Evolutionary conservation across 2,797 vertebrate species (phyloP).

Genomic region (Argya squamiceps): DNA sequence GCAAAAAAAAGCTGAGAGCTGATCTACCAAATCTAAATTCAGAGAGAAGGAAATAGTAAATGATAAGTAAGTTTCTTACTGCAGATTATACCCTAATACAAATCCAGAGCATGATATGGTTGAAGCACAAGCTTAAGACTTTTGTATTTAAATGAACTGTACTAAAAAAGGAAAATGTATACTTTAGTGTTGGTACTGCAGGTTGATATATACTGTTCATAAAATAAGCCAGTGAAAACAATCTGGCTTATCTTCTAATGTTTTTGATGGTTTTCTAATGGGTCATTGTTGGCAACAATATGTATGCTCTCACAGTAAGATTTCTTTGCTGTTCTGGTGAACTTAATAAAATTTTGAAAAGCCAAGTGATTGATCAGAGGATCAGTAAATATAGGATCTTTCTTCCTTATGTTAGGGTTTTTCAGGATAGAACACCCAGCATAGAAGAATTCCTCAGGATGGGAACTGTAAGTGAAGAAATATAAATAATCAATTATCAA

Average conservation of each 20-base stretch:
- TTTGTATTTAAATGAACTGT: not conserved
- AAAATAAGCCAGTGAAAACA: not conserved
- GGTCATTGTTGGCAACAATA: not conserved
- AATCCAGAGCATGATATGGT: not conserved
- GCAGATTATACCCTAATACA: not conserved
- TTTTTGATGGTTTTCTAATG: not conserved
- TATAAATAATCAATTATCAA: not conserved
- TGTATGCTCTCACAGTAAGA: not conserved
- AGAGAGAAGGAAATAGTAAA: not conserved
- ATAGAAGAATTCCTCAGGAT: not conserved
- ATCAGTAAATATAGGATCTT: not conserved
- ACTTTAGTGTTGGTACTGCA: not conserved
- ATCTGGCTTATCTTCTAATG: not conserved
- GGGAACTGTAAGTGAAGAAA: not conserved
- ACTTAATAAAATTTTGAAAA: not conserved
- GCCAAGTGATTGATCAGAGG: not conserved
- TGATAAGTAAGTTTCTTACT: not conserved
- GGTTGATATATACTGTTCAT: not conserved
- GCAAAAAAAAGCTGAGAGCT: not conserved
- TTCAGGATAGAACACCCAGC: not conserved
- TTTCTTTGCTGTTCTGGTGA: not conserved
- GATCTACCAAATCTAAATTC: not conserved
- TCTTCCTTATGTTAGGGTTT: not conserved
- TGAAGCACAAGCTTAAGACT: not conserved
- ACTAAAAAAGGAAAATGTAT: not conserved